Base-by-base conservation (phyloP, 2,888 invertebrate species). In the Drosophila kuntzei region DNA sequence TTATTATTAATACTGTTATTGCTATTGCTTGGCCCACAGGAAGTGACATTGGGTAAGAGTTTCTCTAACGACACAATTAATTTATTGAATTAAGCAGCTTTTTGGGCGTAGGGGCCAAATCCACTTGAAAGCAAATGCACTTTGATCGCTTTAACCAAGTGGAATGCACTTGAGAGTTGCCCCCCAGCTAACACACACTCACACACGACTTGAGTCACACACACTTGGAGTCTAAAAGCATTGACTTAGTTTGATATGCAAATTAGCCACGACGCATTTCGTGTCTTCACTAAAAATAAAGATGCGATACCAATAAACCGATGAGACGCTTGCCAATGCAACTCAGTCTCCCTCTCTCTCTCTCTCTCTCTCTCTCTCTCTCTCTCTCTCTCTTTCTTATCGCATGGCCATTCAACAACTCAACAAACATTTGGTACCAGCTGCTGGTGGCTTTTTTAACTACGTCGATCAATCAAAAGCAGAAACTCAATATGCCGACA, bases 161-260 rank as follows among this genome's bases (percentile, higher is more conserved):
- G 86, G 60, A 70, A 76, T 57, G 64, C 86, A 81, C 71, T 87
- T 69, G 64, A 71, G 59, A 71, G 59, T 34, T 34, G 25, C 49
- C 27, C 27, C 46, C 53, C 63, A 44, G 12, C 69, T 27, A 49
- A 37, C 36, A 39, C 32, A 9, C 51, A 32, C 54, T n/a, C 25
- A 44, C 43, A 27, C 14, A 36, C 18, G 27, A 69, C 37, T 64
- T 68, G 63, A 57, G 64, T 44, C 66, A 53, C 53, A 46, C 51
- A 36, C 54, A 43, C 25, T 41, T 11, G 1, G 8, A 41, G 47
- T 36, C 16, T 68, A 59, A 77, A 68, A 65, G 71, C 67, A 57
- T 57, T 63, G 66, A 63, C 71, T 86, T 74, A 66, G 69, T 87
- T 75, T 73, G 87, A 89, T 85, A 85, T 85, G 85, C 76, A 85